phyloP scores from a whole-genome alignment of 2,113 vertebrate species.

The Thinocorus orbignyianus region DNA sequence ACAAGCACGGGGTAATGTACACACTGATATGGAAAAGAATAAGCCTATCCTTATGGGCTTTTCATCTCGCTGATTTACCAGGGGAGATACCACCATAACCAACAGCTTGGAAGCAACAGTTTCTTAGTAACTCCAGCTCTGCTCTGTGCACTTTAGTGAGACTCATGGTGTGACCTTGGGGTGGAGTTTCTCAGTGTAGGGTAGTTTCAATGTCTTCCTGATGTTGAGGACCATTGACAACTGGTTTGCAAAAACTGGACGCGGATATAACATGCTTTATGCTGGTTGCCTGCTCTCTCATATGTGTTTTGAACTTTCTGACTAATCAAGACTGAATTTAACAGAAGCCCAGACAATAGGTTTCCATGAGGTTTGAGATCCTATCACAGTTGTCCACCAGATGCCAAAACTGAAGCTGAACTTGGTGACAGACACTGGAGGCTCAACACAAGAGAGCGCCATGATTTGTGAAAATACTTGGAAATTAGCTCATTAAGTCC shows the following conservation, averaged over 20 bases:
- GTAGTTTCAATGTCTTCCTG: not conserved
- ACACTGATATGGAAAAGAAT: not conserved
- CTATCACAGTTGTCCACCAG: rapidly evolving
- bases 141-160: not conserved
- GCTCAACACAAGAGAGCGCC: not conserved
- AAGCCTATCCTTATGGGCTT: not conserved
- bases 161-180: not conserved
- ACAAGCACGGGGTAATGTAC: not conserved
- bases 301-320: not conserved
- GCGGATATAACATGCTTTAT: rapidly evolving
- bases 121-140: not conserved
- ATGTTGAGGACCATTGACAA: not conserved
- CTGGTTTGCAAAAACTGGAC: not conserved
- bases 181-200: not conserved
- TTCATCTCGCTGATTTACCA: not conserved
- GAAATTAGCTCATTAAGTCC: not conserved
- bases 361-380: not conserved
- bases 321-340: not conserved
- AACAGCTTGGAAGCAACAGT: not conserved
- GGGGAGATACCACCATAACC: not conserved
- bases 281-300: not conserved
- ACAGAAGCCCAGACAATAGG: rapidly evolving
- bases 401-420: not conserved
- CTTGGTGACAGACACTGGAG: not conserved
- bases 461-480: not conserved